Evolutionary conservation across 2,888 invertebrate species (phyloP).

Genomic region (Trisateles emortualis): DNA sequence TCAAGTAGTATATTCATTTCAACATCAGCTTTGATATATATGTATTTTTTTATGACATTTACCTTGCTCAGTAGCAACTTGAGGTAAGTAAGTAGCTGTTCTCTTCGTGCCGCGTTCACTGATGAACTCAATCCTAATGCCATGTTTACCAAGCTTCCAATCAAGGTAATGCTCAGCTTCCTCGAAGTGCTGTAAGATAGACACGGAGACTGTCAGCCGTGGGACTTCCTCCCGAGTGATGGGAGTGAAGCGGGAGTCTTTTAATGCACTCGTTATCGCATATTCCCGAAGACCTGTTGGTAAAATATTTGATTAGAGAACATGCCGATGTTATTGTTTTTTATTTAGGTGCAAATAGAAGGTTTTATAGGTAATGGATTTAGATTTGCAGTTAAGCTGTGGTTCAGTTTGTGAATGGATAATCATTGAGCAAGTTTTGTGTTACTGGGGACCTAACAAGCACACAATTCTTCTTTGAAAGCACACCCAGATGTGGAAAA

Average conservation of each 20-base stretch:
- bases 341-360: too few species aligned
- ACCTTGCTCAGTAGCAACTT: constrained; percentile 99
- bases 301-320: not conserved
- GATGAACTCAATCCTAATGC: constrained; percentile 98
- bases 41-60: not conserved
- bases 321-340: too few species aligned
- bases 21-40: too few species aligned
- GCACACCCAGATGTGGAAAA: too few species aligned
- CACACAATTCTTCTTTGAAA: too few species aligned
- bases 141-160: constrained; percentile 99
- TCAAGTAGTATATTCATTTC: too few species aligned
- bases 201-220: constrained; percentile 97
- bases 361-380: too few species aligned
- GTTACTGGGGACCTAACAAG: too few species aligned
- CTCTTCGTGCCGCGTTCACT: constrained; percentile 97
- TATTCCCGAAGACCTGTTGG: constrained; percentile 95
- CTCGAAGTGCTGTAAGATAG: constrained; percentile 98
- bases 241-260: constrained; percentile 98
- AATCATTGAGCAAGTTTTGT: too few species aligned
- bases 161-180: constrained; percentile 97
- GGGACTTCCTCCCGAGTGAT: constrained; percentile 97
- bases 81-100: constrained; percentile 99
- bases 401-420: too few species aligned
- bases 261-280: constrained; percentile 98
- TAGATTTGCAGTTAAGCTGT: too few species aligned